These are phyloP conservation scores for Hirundichthys speculiger DNA, from an alignment of 2,113 vertebrate species.

Conservation along the genomic window DNA sequence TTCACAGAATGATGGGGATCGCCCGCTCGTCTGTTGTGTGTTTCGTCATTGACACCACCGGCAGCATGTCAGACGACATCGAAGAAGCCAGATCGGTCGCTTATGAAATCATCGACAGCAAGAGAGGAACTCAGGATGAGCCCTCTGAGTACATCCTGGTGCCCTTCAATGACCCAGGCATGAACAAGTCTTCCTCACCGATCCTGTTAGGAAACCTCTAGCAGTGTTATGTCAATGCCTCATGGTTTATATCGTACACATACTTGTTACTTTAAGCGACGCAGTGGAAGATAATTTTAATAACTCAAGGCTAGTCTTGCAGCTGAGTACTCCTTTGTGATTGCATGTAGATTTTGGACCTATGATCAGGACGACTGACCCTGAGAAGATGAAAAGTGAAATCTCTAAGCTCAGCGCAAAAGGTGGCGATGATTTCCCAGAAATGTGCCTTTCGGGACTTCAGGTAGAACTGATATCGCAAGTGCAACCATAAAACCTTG, in stretches of 20 bases:
- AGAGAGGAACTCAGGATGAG: constrained; percentile 77
- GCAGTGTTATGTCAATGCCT: background rate
- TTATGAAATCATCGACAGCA: constrained; percentile 72
- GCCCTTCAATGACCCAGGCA: constrained; percentile 81
- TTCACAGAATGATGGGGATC: constrained; percentile 77
- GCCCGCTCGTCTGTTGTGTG: constrained; percentile 75
- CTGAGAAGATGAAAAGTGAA: constrained; percentile 71
- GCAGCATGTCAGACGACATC: constrained; percentile 79
- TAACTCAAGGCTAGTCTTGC: background rate
- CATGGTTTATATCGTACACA: background rate
- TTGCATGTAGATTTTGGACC: constrained; percentile 73
- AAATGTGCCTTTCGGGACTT: constrained; percentile 81
- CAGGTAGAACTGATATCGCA: constrained; percentile 57
- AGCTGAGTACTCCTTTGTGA: background rate
- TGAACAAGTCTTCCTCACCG: background rate
- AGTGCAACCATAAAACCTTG: background rate
- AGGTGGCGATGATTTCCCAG: constrained; percentile 66
- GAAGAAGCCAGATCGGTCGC: constrained; percentile 49
- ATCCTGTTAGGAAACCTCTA: background rate
- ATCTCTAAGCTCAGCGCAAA: constrained; percentile 42
- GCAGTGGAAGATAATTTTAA: background rate
- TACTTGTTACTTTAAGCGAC: background rate
- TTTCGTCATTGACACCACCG: constrained; percentile 82
- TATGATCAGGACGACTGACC: constrained; percentile 64
- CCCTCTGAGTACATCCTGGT: constrained; percentile 83